A percentile compares a stretch with the other conserved stretches of the same genome.
Evolutionary conservation across 2,888 invertebrate genomes (phyloP).

Genomic region (Malacosoma neustria): DNA sequence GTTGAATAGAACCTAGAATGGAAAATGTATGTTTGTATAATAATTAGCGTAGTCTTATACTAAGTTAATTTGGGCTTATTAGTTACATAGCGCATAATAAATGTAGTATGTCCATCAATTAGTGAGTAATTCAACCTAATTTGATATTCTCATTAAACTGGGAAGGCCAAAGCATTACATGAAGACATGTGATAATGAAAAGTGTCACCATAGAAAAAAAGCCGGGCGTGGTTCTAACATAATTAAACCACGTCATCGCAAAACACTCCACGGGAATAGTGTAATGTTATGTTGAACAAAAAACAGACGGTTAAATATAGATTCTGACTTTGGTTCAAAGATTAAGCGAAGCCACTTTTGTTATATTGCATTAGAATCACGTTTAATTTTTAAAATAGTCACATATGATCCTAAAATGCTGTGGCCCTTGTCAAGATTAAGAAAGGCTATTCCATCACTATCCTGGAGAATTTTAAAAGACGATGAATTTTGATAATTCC

Average conservation of each 20-base stretch:
- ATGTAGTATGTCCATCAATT: slow-evolving; percentile 6
- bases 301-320: slow-evolving; percentile 13
- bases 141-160: slow-evolving; percentile 16
- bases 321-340: slow-evolving; percentile 7
- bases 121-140: slow-evolving; percentile 16
- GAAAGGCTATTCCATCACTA: too few species aligned
- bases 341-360: slow-evolving; percentile 3
- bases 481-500: too few species aligned
- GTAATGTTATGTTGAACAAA: slow-evolving; percentile 18
- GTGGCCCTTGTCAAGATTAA: too few species aligned
- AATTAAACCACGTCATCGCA: slow-evolving; percentile 36
- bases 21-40: too few species aligned
- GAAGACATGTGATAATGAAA: slow-evolving; percentile 31
- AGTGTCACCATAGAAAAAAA: slow-evolving; percentile 23
- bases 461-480: too few species aligned
- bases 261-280: slow-evolving; percentile 18
- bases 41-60: too few species aligned
- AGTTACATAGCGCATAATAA: background rate
- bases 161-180: slow-evolving; percentile 23
- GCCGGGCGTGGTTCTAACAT: slow-evolving; percentile 44
- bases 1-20: too few species aligned
- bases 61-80: background rate
- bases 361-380: too few species aligned
- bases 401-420: too few species aligned
- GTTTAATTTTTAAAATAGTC: too few species aligned